These are phyloP conservation scores for Linurgus olivaceus DNA, from an alignment of 2,797 vertebrate genomes.

Conservation along the genomic window DNA sequence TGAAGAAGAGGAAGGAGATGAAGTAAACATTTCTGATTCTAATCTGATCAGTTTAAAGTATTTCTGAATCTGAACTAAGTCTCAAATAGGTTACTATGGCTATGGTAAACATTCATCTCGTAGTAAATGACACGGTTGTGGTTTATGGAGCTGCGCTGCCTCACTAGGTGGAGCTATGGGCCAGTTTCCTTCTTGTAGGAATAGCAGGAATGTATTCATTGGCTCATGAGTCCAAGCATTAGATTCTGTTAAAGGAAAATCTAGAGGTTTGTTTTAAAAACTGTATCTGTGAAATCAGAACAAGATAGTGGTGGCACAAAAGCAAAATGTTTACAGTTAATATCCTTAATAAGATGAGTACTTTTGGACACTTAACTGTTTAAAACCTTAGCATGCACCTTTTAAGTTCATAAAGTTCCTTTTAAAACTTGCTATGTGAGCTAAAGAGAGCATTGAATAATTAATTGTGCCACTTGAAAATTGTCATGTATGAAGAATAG, in stretches of 20 bases:
- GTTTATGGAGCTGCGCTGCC: neutral
- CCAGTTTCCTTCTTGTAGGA: neutral
- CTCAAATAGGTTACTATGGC: rapidly evolving
- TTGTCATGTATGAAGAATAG: neutral
- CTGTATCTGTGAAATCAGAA: neutral
- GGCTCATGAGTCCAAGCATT: neutral
- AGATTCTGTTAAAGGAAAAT: neutral
- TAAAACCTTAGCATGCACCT: neutral
- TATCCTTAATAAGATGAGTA: neutral
- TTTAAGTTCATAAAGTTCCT: neutral
- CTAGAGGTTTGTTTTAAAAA: neutral
- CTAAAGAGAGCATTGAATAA: neutral
- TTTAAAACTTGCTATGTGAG: neutral
- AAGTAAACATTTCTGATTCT: neutral
- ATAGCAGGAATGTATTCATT: neutral
- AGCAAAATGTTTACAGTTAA: neutral
- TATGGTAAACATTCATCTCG: neutral
- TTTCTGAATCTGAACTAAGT: neutral
- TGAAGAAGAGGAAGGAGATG: neutral
- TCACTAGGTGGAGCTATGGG: slow-evolving; percentile 68
- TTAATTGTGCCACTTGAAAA: neutral
- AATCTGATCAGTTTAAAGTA: neutral
- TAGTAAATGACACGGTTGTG: rapidly evolving
- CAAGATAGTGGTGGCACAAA: neutral
- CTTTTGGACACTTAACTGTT: neutral